Percentiles rank a stretch among this genome's conserved stretches.
These are phyloP conservation scores for Lithophane leautieri DNA, from an alignment of 2,888 invertebrate genomes.

Conservation along the genomic window DNA sequence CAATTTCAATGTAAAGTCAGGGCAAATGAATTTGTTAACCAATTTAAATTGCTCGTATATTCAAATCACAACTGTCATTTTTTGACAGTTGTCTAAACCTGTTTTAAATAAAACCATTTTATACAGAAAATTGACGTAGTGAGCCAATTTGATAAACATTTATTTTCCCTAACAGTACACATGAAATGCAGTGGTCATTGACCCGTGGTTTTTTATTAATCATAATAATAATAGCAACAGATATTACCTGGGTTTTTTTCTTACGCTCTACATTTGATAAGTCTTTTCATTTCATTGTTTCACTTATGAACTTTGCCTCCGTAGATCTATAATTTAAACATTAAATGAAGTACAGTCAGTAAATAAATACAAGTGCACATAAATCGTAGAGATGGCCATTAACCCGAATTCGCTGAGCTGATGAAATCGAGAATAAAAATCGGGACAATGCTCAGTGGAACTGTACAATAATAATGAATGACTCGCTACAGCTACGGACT, in stretches of 20 bases:
- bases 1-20: not conserved
- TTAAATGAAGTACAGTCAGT: constrained; percentile 22
- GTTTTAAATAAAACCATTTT: no score
- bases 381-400: constrained; percentile 52
- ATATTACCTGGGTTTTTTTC: not conserved
- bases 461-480: constrained; percentile 76
- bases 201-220: not conserved
- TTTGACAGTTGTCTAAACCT: not conserved
- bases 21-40: not conserved
- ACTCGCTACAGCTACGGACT: constrained; percentile 31
- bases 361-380: constrained; percentile 41
- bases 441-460: constrained; percentile 44
- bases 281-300: not conserved
- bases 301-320: constrained; percentile 2
- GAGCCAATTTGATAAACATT: not conserved
- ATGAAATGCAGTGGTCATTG: not conserved
- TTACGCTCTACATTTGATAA: not conserved
- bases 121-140: not conserved
- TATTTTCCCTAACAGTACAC: not conserved
- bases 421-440: constrained; percentile 63
- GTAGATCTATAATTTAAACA: not conserved
- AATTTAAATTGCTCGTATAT: not conserved
- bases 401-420: constrained; percentile 56
- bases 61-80: not conserved
- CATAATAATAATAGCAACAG: no score